phyloP scores from a whole-genome alignment of 1,140 invertebrate genomes.

The Drepana arcuata region DNA sequence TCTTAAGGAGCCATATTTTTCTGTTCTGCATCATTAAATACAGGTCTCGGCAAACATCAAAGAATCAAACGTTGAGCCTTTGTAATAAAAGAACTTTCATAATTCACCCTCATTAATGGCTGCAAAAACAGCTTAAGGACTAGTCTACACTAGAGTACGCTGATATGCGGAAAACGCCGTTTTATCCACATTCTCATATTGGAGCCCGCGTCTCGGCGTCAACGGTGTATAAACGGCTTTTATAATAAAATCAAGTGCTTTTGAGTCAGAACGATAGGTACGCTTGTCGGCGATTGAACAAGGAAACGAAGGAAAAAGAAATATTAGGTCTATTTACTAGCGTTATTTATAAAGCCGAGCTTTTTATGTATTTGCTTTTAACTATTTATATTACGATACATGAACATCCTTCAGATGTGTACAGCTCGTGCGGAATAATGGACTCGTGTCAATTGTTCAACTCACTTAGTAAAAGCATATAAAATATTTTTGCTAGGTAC shows the following conservation, averaged over 20 bases:
- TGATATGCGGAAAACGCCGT: constrained; percentile 24
- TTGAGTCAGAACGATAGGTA: constrained; percentile 25
- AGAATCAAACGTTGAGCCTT: no score
- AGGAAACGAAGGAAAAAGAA: constrained; percentile 22
- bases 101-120: constrained; percentile 31
- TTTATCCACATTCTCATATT: constrained; percentile 23
- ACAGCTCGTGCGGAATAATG: no score
- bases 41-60: no score
- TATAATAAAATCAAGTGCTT: constrained; percentile 49
- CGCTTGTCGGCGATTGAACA: constrained; percentile 21
- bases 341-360: not conserved
- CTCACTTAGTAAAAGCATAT: no score
- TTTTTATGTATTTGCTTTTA: not conserved
- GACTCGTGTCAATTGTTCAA: no score
- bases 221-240: constrained; percentile 33
- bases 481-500: no score
- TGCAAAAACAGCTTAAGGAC: constrained; percentile 23
- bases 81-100: no score
- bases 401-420: no score
- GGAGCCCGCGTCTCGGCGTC: constrained; percentile 22
- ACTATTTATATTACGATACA: no score
- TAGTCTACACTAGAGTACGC: constrained; percentile 28
- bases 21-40: no score
- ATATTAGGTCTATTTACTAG: constrained; percentile 15
- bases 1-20: no score